Evolutionary conservation across 2,888 invertebrate genomes (phyloP).

Genomic region (Caenorhabditis sp.): DNA sequence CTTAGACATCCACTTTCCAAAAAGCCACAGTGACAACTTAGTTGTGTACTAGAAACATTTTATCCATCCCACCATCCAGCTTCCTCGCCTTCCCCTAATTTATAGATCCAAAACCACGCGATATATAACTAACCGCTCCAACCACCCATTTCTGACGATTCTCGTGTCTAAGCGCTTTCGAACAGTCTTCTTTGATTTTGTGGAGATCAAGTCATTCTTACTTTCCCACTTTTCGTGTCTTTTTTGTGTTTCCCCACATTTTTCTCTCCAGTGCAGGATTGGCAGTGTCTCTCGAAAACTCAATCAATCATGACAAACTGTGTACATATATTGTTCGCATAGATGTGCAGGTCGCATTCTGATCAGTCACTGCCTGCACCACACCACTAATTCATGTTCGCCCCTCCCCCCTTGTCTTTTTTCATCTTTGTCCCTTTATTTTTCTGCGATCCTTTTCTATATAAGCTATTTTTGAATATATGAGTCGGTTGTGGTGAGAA

Average conservation of each 20-base stretch:
- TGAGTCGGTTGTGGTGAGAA: constrained; percentile 13
- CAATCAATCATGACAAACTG: constrained; percentile 57
- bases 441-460: constrained; percentile 30
- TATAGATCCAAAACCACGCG: constrained; percentile 39
- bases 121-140: constrained; percentile 27
- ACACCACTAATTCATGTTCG: constrained; percentile 4
- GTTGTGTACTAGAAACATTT: constrained; percentile 50
- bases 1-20: constrained; percentile 1
- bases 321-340: constrained; percentile 51
- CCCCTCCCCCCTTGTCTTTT: not conserved
- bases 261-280: constrained; percentile 33
- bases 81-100: constrained; percentile 24
- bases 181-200: constrained; percentile 41
- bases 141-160: constrained; percentile 50
- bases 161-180: constrained; percentile 67
- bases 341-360: constrained; percentile 61
- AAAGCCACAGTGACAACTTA: constrained; percentile 34
- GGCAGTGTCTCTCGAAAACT: constrained; percentile 58
- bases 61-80: not conserved
- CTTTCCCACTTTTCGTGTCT: constrained; percentile 16
- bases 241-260: constrained; percentile 20
- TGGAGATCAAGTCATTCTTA: constrained; percentile 28
- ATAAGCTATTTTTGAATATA: constrained; percentile 48
- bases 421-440: constrained; percentile 13
- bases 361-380: constrained; percentile 46